Base-by-base conservation (phyloP, 2,797 vertebrate genomes). In the Gadopsis bispinosus region DNA sequence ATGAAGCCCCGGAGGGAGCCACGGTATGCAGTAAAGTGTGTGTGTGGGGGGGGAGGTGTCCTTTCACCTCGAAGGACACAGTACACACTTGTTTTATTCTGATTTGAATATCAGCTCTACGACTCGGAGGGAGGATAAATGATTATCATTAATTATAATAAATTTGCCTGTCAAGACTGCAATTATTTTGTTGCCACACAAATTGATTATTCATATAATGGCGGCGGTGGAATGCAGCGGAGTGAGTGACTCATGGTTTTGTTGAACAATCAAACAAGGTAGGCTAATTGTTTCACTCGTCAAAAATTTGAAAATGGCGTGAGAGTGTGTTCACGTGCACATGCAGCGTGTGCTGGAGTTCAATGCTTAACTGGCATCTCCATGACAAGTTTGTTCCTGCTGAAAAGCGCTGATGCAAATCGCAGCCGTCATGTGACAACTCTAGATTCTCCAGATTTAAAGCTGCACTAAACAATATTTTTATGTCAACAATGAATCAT, bases 61-160 rank as follows among this genome's bases (percentile, higher is more conserved):
- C 89, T 88, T 66, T 85, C 84, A 60, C 80, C 84, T 83, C 73
- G 71, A 87, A 87, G 85, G 88, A 90, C 79, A 65, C 79, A 70
- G 80, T 83, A 87, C 89, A 85, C 88, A 89, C 85, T 90, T 76
- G 77, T 90, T 95, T 89, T 93, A 87, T 92, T 90, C 84, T 86
- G 80, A 92, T 91, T 88, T 83, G 76, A 91, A 92, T 92, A 90
- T 92, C 80, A 84, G 78, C 82, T 92, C 86, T 84, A 95, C 88
- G 83, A 90, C 91, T 89, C 87, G 50, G 72, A 59, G 74, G 77
- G 89, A 94, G 94, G 92, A 90, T 80, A 92, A 96, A 92, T 93
- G 59, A 95, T 96, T 94, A 92, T 92, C 91, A 95, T 97, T 95
- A 95, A 96, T 97, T 97, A 95, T 78, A 93, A 94, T 91, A 94